Percentiles rank a stretch among this genome's conserved stretches.
phyloP scores from a whole-genome alignment of 2,113 vertebrate genomes.

The Cyprinodon variegatus region DNA sequence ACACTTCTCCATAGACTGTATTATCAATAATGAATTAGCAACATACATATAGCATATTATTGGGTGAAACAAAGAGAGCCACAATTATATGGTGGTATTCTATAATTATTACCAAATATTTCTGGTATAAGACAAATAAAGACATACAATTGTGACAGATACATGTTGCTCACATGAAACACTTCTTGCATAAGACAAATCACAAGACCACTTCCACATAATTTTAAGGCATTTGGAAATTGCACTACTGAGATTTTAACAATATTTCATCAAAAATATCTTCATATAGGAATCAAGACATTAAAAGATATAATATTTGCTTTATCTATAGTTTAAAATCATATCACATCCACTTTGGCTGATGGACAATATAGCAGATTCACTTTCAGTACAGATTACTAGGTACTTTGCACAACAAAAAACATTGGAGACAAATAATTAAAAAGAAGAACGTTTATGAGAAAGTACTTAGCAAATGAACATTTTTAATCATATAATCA shows the following conservation, averaged over 20 bases:
- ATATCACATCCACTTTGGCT: constrained; percentile 45
- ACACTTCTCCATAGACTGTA: too few species aligned
- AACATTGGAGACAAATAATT: background rate
- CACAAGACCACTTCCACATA: background rate
- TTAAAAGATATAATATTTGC: constrained; percentile 14
- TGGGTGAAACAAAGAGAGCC: background rate
- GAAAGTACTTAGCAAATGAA: constrained; percentile 2
- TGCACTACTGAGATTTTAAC: background rate
- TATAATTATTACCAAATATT: background rate
- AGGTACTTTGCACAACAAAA: background rate
- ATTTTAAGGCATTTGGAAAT: background rate
- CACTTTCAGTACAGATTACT: constrained; percentile 10
- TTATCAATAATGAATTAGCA: too few species aligned
- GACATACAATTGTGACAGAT: background rate
- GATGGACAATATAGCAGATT: constrained; percentile 19
- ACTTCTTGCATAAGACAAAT: background rate
- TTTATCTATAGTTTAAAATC: background rate
- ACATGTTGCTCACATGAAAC: background rate
- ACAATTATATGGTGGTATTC: background rate
- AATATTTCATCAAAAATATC: background rate
- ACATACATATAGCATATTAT: too few species aligned
- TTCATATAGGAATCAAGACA: constrained; percentile 46
- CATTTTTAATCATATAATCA: constrained; percentile 6
- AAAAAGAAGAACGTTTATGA: background rate
- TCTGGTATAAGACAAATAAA: background rate